Base-by-base conservation (phyloP, 1,140 invertebrate species). In the Helicoverpa zea region DNA sequence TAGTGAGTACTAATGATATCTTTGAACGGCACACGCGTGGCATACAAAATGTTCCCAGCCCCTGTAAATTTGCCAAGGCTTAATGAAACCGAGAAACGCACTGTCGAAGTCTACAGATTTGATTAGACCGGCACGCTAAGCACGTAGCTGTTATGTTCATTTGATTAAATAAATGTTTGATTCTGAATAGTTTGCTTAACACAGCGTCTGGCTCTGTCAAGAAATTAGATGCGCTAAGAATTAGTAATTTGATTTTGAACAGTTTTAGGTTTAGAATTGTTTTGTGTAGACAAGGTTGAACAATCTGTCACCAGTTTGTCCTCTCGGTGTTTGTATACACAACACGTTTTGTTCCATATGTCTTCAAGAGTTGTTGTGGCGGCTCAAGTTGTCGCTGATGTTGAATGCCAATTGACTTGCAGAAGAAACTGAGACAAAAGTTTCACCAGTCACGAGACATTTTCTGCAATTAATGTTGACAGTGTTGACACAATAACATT, bases 81-180 rank as follows among this genome's bases (percentile, higher is more conserved):
- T 83, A 87, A 88, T 86, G 84, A 86, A 84, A 87, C 81, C 81
- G 47, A 83, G 84, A 77, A 85, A 84, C 81, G 77, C 75, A 80
- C 73, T 84, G 81, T 84, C 81, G 84, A 88, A 85, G 80, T 84
- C 77, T 80, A 72, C 82, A 81, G 87, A 87, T 88, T 87, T 87
- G 83, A 88, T 87, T 85, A 87, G 81, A 81, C 74, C 66, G 64
- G 82, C 73, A 87, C 66, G 81, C 87, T 30, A 77, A 72, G 83
- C 88, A 89, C 88, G 88, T 87, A 85, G 75, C 81, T 84, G 78
- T 87, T 89, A 89, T 89, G 86, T 86, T 88, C 86, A 87, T 86
- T 87, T 86, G 82, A 89, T 89, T 87, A 89, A 88, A 89, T 84
- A 84, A 86, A 88, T 86, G 76, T 80, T 82, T 79, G 76, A 81